A percentile compares a stretch with the other conserved stretches of the same genome.
These are phyloP conservation scores for Cryptops parisi DNA, from an alignment of 2,888 invertebrate species.

Conservation along the genomic window DNA sequence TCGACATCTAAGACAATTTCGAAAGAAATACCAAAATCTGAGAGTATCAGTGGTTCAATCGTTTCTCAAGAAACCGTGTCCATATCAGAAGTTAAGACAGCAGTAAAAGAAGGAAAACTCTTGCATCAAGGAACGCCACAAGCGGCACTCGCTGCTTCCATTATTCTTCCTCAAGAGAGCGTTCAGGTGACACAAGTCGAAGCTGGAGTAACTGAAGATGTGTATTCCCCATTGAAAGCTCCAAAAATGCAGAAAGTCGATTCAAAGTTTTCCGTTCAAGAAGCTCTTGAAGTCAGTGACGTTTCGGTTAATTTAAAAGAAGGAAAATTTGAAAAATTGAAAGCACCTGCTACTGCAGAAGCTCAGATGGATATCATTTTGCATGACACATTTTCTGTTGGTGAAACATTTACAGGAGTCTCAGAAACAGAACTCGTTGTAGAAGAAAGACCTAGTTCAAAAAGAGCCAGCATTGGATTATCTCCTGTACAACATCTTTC, in stretches of 20 bases:
- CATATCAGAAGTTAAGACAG: slow-evolving; percentile 18
- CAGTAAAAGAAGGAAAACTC: slow-evolving; percentile 21
- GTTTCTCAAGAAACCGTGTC: slow-evolving; percentile 11
- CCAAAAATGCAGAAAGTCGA: not conserved
- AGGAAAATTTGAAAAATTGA: not conserved
- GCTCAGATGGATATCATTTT: not conserved
- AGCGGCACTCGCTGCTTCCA: slow-evolving; percentile 43
- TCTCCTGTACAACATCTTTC: not conserved
- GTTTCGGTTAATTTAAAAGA: slow-evolving; percentile 1
- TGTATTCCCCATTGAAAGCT: not conserved
- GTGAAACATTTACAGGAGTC: not conserved
- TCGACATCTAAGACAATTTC: not conserved
- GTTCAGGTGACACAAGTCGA: slow-evolving; percentile 33
- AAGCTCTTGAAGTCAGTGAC: slow-evolving; percentile 1
- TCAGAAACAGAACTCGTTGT: slow-evolving; percentile 12
- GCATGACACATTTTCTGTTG: slow-evolving; percentile 11
- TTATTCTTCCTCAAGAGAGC: slow-evolving; percentile 48
- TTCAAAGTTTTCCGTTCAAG: not conserved
- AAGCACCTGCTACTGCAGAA: not conserved
- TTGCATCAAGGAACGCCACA: slow-evolving; percentile 18
- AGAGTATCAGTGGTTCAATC: slow-evolving; percentile 9
- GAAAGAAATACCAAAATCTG: slow-evolving; percentile 1
- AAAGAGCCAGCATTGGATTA: not conserved
- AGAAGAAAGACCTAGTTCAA: not conserved
- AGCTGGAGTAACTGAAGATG: slow-evolving; percentile 2